These are phyloP conservation scores for Plestiodon gilberti DNA, from an alignment of 2,113 vertebrate species.

Conservation along the genomic window DNA sequence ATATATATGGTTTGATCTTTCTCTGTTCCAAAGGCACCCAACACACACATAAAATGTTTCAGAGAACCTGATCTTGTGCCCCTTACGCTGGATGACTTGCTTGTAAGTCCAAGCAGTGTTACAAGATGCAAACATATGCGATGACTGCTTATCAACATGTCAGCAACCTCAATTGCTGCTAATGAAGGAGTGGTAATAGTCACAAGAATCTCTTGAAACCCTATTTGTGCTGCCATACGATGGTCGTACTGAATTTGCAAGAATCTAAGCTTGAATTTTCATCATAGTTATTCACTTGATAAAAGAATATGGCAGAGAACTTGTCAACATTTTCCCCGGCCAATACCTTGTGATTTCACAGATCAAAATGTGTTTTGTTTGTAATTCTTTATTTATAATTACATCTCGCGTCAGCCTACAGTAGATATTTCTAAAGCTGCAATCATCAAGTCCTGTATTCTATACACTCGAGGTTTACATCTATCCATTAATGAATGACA, in stretches of 20 bases:
- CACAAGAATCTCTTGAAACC: background rate
- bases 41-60: slow-evolving; percentile 44
- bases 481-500: background rate
- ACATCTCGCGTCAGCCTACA: background rate
- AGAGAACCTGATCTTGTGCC: slow-evolving; percentile 35
- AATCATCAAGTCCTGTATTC: background rate
- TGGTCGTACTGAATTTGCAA: background rate
- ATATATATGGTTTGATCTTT: slow-evolving; percentile 60
- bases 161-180: background rate
- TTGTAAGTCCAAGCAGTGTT: background rate
- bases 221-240: background rate
- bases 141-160: accelerated
- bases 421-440: background rate
- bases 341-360: background rate
- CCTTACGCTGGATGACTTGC: slow-evolving; percentile 1
- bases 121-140: slow-evolving; percentile 5
- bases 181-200: background rate
- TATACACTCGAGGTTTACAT: no score
- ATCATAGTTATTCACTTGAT: background rate
- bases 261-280: background rate
- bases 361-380: background rate
- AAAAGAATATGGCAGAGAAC: background rate
- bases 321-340: background rate
- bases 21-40: slow-evolving; percentile 47
- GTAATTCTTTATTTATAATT: background rate